These are phyloP conservation scores for Strigamia transsilvanica DNA, from an alignment of 2,888 invertebrate species.

Conservation along the genomic window DNA sequence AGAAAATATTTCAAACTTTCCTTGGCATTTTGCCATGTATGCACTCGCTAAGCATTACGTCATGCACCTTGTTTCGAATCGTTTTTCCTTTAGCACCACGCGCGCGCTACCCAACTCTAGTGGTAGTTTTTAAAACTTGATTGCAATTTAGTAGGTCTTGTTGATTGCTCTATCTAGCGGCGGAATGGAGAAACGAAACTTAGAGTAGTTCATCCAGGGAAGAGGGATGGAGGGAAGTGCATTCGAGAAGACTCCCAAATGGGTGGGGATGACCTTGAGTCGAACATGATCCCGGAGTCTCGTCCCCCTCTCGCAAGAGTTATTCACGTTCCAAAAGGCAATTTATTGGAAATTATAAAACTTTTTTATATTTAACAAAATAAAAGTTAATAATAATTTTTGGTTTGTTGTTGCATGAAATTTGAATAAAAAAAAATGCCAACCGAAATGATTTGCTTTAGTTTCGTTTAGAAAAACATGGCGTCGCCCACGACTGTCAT, in stretches of 20 bases:
- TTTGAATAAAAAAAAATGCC: neutral
- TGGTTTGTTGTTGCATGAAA: neutral
- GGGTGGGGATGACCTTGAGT: constrained; percentile 37
- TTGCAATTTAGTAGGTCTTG: neutral
- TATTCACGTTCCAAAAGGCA: neutral
- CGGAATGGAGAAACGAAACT: neutral
- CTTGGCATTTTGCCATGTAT: neutral
- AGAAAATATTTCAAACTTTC: neutral
- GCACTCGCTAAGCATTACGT: neutral
- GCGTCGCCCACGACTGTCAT: neutral
- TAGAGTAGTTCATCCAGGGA: neutral
- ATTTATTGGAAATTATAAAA: constrained; percentile 2
- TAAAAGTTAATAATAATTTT: neutral
- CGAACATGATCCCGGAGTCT: constrained; percentile 17
- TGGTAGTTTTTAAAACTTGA: neutral
- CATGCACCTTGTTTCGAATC: neutral
- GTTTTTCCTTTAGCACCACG: too few species aligned
- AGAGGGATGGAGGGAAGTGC: neutral
- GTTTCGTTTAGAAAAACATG: neutral
- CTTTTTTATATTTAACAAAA: neutral
- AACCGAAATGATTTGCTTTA: neutral
- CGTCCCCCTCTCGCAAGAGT: neutral
- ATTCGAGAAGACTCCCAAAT: neutral
- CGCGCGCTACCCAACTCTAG: neutral
- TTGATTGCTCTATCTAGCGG: neutral